phyloP scores from a whole-genome alignment of 2,888 invertebrate species.

The Platycnemis pennipes region DNA sequence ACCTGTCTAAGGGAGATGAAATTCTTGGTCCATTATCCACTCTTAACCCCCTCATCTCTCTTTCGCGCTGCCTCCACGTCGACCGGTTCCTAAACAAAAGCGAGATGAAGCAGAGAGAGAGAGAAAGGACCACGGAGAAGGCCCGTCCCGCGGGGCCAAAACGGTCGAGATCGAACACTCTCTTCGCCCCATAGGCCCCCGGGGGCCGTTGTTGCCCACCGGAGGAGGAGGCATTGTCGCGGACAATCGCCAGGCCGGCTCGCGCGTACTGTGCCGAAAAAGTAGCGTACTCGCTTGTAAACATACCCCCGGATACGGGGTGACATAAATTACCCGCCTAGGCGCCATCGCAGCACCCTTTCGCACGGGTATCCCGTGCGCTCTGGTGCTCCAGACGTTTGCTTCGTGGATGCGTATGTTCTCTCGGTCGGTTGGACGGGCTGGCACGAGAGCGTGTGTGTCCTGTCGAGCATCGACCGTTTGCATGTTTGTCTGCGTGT shows the following conservation, averaged over 20 bases:
- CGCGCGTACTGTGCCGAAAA: background rate
- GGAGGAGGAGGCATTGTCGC: background rate
- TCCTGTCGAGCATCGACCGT: background rate
- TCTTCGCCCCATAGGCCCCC: background rate
- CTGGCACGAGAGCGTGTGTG: background rate
- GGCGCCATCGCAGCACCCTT: background rate
- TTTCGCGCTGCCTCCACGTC: background rate
- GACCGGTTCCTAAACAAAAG: background rate
- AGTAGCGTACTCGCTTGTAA: background rate
- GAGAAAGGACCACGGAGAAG: background rate
- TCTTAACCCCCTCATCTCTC: background rate
- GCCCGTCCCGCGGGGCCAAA: too few species aligned
- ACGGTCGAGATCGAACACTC: background rate
- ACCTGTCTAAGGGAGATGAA: too few species aligned
- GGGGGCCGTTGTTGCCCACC: background rate
- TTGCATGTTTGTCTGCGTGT: background rate
- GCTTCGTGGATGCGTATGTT: too few species aligned
- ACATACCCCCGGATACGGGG: background rate
- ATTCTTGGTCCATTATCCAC: background rate
- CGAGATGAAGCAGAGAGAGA: background rate
- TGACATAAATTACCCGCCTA: background rate
- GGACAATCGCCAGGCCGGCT: background rate
- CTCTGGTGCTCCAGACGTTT: background rate
- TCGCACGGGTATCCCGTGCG: background rate
- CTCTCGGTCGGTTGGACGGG: background rate